Percentiles rank a stretch among this genome's conserved stretches.
Evolutionary conservation across 2,113 vertebrate genomes (phyloP).

Genomic region (Onychostruthus taczanowskii): DNA sequence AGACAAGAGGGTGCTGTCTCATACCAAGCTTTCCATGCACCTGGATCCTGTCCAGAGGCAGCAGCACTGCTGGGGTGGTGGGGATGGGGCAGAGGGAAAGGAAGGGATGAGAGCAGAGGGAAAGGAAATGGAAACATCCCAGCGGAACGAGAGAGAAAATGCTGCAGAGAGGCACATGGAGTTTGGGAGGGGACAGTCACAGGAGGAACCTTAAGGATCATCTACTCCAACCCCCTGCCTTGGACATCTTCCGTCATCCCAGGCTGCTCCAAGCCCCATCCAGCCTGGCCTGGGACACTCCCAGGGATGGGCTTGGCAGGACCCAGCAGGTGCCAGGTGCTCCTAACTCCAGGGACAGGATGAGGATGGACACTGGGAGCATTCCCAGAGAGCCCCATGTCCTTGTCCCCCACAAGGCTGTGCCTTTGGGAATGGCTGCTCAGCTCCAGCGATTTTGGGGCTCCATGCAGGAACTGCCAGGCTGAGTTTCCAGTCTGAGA

Average conservation of each 20-base stretch:
- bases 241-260: neutral
- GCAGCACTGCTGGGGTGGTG: rapidly evolving
- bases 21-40: rapidly evolving
- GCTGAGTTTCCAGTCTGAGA: neutral
- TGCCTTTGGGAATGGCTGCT: neutral
- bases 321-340: neutral
- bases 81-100: neutral
- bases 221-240: rapidly evolving
- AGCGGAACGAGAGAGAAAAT: neutral
- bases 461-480: rapidly evolving
- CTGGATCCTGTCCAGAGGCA: neutral
- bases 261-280: rapidly evolving
- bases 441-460: neutral
- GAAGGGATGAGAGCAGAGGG: neutral
- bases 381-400: neutral
- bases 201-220: neutral
- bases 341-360: neutral
- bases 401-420: neutral
- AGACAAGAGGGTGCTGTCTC: neutral
- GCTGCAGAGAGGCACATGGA: neutral
- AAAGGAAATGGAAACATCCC: neutral
- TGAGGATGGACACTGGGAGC: rapidly evolving
- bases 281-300: neutral
- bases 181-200: neutral
- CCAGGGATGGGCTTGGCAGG: neutral